These are phyloP conservation scores for Prochilodus magdalenae DNA, from an alignment of 2,113 vertebrate genomes.

Conservation along the genomic window DNA sequence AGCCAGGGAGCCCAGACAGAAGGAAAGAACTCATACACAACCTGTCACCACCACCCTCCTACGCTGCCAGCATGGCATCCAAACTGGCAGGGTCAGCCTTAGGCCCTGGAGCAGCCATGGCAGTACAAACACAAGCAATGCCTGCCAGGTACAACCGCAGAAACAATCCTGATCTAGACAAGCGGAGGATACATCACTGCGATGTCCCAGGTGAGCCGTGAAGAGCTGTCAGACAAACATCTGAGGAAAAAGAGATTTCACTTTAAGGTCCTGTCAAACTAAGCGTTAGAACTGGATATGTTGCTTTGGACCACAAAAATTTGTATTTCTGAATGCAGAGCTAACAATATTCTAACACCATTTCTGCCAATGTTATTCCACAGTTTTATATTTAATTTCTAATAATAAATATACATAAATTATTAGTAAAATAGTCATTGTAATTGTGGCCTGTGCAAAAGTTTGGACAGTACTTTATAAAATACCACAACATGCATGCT, in stretches of 20 bases:
- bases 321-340: too few species aligned
- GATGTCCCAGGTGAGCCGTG: constrained; percentile 85
- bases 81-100: constrained; percentile 86
- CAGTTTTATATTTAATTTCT: too few species aligned
- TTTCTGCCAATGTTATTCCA: too few species aligned
- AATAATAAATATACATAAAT: too few species aligned
- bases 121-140: constrained; percentile 78
- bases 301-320: not conserved
- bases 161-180: constrained; percentile 95
- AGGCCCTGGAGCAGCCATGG: constrained; percentile 77
- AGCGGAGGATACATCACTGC: constrained; percentile 95
- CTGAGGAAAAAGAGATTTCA: not conserved
- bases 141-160: constrained; percentile 86
- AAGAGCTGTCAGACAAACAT: constrained; percentile 12
- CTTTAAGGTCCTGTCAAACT: not conserved
- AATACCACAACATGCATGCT: too few species aligned
- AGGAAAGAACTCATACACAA: constrained; percentile 90
- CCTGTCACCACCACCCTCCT: constrained; percentile 91
- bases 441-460: too few species aligned
- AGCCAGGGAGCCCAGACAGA: constrained; percentile 92
- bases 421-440: too few species aligned
- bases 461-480: too few species aligned
- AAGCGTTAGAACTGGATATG: not conserved
- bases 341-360: too few species aligned
- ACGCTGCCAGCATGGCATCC: constrained; percentile 91